These are phyloP conservation scores for Disparrhopalites patrizii DNA, from an alignment of 2,888 invertebrate species.

Conservation along the genomic window DNA sequence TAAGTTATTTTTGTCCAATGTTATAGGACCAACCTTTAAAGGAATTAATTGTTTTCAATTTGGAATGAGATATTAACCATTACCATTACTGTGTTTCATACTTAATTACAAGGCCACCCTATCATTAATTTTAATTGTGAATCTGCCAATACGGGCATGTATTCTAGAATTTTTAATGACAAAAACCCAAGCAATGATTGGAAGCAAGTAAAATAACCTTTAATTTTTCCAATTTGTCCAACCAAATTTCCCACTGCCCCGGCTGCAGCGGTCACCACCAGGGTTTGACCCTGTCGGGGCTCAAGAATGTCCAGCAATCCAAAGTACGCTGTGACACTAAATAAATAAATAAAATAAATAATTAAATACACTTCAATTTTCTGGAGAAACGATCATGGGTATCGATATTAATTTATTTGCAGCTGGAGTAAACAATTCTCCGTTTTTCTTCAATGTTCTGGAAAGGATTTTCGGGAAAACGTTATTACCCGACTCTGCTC, in stretches of 20 bases:
- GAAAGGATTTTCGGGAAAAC: not conserved
- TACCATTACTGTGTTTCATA: too few species aligned
- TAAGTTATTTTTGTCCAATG: too few species aligned
- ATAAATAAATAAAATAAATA: constrained; percentile 34
- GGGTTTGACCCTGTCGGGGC: constrained; percentile 67
- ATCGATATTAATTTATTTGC: not conserved
- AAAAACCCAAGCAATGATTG: too few species aligned
- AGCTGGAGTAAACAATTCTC: not conserved
- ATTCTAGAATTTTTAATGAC: too few species aligned
- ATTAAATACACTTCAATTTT: not conserved
- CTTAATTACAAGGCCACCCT: too few species aligned
- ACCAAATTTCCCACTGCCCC: constrained; percentile 69
- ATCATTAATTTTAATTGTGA: too few species aligned
- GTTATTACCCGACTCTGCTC: constrained; percentile 28
- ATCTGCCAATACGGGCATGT: too few species aligned
- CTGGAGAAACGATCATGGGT: not conserved
- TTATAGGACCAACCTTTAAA: too few species aligned
- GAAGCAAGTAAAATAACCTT: constrained; percentile 57
- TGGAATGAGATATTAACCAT: too few species aligned
- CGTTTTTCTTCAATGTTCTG: not conserved
- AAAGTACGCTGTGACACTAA: constrained; percentile 69
- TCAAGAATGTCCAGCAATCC: constrained; percentile 67
- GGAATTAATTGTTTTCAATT: too few species aligned
- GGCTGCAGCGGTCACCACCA: constrained; percentile 69
- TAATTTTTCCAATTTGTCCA: constrained; percentile 72